Evolutionary conservation across 2,888 invertebrate genomes (phyloP).

Genomic region (Xiphydria camelus): DNA sequence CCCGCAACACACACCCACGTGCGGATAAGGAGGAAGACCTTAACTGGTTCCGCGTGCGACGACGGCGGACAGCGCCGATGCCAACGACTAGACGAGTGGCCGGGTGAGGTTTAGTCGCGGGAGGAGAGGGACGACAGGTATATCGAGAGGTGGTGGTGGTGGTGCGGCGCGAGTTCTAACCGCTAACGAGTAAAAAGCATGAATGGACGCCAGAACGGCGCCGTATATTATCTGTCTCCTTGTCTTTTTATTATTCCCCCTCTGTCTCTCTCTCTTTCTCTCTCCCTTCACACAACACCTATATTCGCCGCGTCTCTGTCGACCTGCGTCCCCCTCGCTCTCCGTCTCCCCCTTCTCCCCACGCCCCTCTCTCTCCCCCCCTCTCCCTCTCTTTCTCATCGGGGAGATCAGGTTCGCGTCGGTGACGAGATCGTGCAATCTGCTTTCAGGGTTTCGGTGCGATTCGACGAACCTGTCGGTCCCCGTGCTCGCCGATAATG

Average conservation of each 20-base stretch:
- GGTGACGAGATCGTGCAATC: slow-evolving; percentile 27
- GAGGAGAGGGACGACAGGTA: not conserved
- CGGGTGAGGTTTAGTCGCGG: not conserved
- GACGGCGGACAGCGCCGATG: too few species aligned
- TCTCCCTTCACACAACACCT: slow-evolving; percentile 7
- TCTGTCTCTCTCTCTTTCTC: slow-evolving; percentile 13
- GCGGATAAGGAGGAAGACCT: slow-evolving; percentile 1
- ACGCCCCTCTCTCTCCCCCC: not conserved
- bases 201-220: slow-evolving; percentile 51
- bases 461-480: too few species aligned
- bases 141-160: slow-evolving; percentile 9
- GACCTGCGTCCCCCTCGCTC: not conserved
- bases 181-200: slow-evolving; percentile 53
- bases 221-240: slow-evolving; percentile 45
- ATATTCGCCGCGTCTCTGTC: slow-evolving; percentile 3
- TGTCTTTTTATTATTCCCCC: slow-evolving; percentile 35
- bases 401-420: slow-evolving; percentile 25
- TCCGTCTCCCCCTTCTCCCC: not conserved
- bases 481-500: too few species aligned
- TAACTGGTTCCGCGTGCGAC: not conserved
- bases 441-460: too few species aligned
- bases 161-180: slow-evolving; percentile 32
- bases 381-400: not conserved
- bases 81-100: too few species aligned
- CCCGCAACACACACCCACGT: too few species aligned